Base-by-base conservation (phyloP, 2,888 invertebrate species). In the Amblyjoppa proteus region DNA sequence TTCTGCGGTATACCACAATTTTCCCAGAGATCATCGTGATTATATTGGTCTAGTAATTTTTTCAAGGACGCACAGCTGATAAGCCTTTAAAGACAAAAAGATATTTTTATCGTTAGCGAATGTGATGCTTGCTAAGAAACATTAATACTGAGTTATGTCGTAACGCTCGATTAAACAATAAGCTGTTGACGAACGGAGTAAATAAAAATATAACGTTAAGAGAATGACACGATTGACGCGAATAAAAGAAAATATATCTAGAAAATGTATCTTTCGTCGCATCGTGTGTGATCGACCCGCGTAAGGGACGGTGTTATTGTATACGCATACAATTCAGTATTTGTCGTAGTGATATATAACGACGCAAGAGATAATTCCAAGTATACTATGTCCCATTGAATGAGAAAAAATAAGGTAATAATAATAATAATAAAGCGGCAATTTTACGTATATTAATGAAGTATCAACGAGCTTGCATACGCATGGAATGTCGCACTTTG, bases 51-150 rank as follows among this genome's bases (percentile, higher is more conserved):
- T 80, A 69, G 78, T 74, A 31, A 61, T 41, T 81, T 53, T 78
- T 68, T 56, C 31, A 53, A n/a, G 73, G 11, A 81, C 56, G 78
- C 81, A 78, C 78, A 78, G 78, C 70, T 61, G 51, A 79, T 38
- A 38, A 74, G 53, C 78, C 49, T 69, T 38, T 11, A 61, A 84
- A 64, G 11, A 56, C 64, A 66, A 84, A 73, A 66, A 68, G 13
- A 85, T 79, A 82, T 82, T 85, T 85, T 82, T 82, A 82, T 70
- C 75, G 13, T 82, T 71, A 70, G 41, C 75, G 25, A n/a, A 81
- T 69, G 68, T 68, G 77, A 77, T 38, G 73, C 64, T 49, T 66
- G 68, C 73, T 66, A 41, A 73, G 75, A n/a, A 82, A 79, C 80
- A 80, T 73, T 9, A 31, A 49, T 11, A 25, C 71, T 75, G 74